Percentiles rank a stretch among this genome's conserved stretches.
phyloP scores from a whole-genome alignment of 2,113 vertebrate genomes.

The Oriolus oriolus region DNA sequence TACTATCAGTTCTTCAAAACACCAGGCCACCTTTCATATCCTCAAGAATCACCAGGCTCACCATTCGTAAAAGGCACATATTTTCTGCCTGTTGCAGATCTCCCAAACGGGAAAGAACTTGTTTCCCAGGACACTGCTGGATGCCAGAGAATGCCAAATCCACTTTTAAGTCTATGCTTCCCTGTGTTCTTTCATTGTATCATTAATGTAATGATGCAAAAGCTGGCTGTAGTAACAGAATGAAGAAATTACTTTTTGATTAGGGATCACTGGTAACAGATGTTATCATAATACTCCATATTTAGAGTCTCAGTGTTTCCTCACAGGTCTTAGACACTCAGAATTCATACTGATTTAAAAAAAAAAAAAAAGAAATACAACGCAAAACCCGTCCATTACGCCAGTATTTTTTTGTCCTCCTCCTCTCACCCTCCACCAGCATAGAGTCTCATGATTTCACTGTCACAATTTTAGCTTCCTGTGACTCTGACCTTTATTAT shows the following conservation, averaged over 20 bases:
- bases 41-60: neutral
- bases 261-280: neutral
- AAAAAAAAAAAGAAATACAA: neutral
- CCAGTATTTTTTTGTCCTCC: neutral
- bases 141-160: neutral
- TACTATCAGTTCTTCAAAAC: neutral
- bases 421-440: neutral
- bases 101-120: neutral
- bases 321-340: neutral
- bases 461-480: neutral
- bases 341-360: neutral
- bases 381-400: fast-evolving
- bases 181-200: neutral
- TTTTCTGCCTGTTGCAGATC: neutral
- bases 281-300: neutral
- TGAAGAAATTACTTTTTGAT: neutral
- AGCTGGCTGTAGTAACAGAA: neutral
- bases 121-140: neutral
- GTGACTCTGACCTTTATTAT: neutral
- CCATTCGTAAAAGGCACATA: neutral
- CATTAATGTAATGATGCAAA: neutral
- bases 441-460: neutral
- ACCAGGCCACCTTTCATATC: neutral
- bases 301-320: neutral
- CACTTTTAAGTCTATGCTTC: neutral